A percentile compares a stretch with the other conserved stretches of the same genome.
phyloP scores from a whole-genome alignment of 2,797 vertebrate species.

The Graptemys geographica region DNA sequence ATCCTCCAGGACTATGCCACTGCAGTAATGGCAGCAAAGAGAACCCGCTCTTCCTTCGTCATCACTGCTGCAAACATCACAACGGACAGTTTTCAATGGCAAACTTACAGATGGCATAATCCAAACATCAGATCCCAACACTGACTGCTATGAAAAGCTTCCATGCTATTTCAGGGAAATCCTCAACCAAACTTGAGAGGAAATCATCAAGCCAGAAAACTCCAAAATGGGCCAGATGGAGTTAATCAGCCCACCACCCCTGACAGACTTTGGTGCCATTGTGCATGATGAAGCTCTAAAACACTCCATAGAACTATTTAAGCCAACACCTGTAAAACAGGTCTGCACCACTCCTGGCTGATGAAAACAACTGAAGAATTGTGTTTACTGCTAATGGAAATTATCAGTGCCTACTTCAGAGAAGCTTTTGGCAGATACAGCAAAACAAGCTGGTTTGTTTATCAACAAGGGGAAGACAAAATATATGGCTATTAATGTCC shows the following conservation, averaged over 20 bases:
- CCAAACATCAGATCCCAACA: fast-evolving
- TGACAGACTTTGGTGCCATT: fast-evolving
- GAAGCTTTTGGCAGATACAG: no score
- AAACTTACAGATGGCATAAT: no score
- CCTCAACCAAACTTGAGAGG: fast-evolving
- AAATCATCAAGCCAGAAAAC: not conserved
- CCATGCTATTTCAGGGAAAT: not conserved
- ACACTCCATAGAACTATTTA: not conserved
- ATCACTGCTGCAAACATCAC: not conserved
- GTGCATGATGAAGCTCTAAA: not conserved
- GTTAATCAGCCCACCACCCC: not conserved
- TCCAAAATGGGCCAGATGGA: not conserved
- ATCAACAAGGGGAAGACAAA: no score
- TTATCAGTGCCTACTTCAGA: no score
- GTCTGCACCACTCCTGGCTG: no score
- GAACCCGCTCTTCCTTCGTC: not conserved
- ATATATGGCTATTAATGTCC: no score
- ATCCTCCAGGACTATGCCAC: not conserved
- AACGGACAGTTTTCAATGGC: no score
- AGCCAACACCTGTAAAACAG: not conserved
- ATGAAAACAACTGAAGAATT: no score
- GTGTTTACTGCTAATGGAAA: no score
- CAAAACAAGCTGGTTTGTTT: no score
- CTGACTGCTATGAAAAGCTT: not conserved
- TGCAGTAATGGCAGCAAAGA: not conserved